These are phyloP conservation scores for Atta texana DNA, from an alignment of 1,140 invertebrate species.

Conservation along the genomic window DNA sequence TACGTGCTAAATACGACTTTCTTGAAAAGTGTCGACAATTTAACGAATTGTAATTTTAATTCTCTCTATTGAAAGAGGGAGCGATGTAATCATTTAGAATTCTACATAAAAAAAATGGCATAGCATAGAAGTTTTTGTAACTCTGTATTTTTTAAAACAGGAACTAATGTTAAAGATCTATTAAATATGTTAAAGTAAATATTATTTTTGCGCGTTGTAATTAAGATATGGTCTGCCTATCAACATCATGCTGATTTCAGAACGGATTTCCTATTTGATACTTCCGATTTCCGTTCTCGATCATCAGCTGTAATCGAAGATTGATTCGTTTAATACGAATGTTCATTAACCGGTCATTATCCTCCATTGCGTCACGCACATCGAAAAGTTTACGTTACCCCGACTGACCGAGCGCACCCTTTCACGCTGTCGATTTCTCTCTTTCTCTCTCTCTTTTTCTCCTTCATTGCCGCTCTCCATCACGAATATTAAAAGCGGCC, in stretches of 20 bases:
- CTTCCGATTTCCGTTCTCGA: constrained; percentile 36
- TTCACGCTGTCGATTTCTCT: constrained; percentile 41
- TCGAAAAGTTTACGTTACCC: constrained; percentile 30
- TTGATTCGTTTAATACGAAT: not conserved
- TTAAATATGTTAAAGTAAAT: not conserved
- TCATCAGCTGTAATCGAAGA: constrained; percentile 4
- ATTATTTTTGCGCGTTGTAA: not conserved
- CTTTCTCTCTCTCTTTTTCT: constrained; percentile 37
- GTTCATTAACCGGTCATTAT: constrained; percentile 42
- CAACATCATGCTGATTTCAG: not conserved
- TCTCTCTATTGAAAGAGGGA: not conserved
- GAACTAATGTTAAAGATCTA: not conserved
- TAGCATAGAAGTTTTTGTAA: not conserved
- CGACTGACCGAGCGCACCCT: constrained; percentile 31
- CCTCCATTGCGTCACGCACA: constrained; percentile 50
- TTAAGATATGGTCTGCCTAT: not conserved
- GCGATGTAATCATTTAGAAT: not conserved
- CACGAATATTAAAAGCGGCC: constrained; percentile 45
- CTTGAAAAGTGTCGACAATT: too few species aligned
- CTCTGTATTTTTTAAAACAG: not conserved
- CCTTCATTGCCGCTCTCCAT: constrained; percentile 32
- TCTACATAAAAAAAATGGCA: not conserved
- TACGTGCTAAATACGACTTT: too few species aligned
- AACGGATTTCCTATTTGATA: constrained; percentile 7
- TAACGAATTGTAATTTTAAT: not conserved